Evolutionary conservation across 2,888 invertebrate genomes (phyloP).

Genomic region (Hypselothyrea guttata): DNA sequence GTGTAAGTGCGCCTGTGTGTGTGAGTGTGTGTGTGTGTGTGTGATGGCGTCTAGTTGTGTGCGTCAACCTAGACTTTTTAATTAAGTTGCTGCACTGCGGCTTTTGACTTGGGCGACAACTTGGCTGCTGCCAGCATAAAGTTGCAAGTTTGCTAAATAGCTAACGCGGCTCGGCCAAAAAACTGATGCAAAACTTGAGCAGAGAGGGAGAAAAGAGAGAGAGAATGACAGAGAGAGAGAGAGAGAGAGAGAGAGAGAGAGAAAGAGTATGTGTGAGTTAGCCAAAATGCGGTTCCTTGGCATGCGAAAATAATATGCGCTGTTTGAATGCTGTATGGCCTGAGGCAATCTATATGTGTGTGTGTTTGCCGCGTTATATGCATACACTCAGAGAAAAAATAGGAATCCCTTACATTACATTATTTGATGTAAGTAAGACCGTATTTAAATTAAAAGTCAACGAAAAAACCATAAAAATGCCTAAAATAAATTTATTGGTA

Average conservation of each 20-base stretch:
- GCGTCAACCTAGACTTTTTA: slow-evolving; percentile 47
- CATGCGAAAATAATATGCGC: slow-evolving; percentile 39
- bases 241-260: background rate
- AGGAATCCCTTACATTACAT: no score
- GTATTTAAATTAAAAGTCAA: no score
- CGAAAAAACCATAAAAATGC: no score
- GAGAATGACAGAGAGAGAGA: background rate
- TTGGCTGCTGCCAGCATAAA: slow-evolving; percentile 58
- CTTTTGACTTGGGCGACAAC: slow-evolving; percentile 39
- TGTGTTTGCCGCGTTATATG: background rate
- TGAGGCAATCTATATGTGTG: slow-evolving; percentile 7
- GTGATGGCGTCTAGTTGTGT: no score
- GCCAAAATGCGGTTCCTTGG: slow-evolving; percentile 60
- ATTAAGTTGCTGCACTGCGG: slow-evolving; percentile 65
- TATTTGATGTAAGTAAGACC: no score
- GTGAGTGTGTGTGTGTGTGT: slow-evolving; percentile 2
- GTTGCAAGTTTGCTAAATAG: slow-evolving; percentile 51
- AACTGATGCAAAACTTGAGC: slow-evolving; percentile 52
- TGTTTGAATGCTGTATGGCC: slow-evolving; percentile 12
- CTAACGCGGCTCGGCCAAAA: slow-evolving; percentile 38
- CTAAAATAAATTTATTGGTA: no score
- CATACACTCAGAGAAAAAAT: no score
- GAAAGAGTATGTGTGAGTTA: slow-evolving; percentile 30
- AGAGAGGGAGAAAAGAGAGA: slow-evolving; percentile 8
- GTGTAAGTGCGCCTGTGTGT: slow-evolving; percentile 4